phyloP scores from a whole-genome alignment of 1,140 invertebrate species.

The Leptopilina clavipes region DNA sequence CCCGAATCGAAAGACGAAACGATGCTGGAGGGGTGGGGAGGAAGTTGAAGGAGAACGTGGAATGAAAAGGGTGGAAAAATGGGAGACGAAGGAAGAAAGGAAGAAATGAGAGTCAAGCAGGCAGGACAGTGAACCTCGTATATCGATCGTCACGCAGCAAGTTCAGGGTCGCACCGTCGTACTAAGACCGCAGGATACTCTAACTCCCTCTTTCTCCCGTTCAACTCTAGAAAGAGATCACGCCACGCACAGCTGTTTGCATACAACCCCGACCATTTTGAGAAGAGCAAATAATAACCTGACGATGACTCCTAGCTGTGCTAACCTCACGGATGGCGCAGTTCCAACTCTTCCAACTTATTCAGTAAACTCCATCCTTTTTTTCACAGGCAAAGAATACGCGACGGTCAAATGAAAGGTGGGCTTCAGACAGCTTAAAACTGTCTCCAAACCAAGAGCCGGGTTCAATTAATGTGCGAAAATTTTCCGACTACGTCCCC shows the following conservation, averaged over 20 bases:
- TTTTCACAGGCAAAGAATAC: conserved; percentile 19
- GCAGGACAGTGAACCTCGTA: conserved; percentile 68
- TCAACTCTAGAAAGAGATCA: conserved; percentile 35
- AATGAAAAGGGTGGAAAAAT: conserved; percentile 1
- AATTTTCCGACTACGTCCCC: neutral
- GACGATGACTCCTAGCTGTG: conserved; percentile 55
- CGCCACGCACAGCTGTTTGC: conserved; percentile 70
- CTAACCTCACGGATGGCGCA: conserved; percentile 32
- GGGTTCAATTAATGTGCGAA: neutral
- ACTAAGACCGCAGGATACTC: too few relatives aligned
- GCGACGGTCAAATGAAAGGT: conserved; percentile 39
- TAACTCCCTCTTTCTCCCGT: too few relatives aligned
- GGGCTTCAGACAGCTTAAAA: conserved; percentile 38
- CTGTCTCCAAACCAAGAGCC: neutral
- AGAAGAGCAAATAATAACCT: conserved; percentile 64
- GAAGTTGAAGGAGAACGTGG: conserved; percentile 5
- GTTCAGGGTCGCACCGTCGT: conserved; percentile 70
- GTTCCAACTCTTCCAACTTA: conserved; percentile 35
- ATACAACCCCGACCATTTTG: conserved; percentile 55
- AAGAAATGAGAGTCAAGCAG: conserved; percentile 44
- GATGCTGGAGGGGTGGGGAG: neutral
- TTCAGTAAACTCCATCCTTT: conserved; percentile 1
- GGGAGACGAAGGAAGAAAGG: conserved; percentile 52
- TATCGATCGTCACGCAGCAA: conserved; percentile 69
- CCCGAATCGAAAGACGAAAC: conserved; percentile 50